Evolutionary conservation across 2,797 vertebrate species (phyloP).

Genomic region (Myotis myotis): DNA sequence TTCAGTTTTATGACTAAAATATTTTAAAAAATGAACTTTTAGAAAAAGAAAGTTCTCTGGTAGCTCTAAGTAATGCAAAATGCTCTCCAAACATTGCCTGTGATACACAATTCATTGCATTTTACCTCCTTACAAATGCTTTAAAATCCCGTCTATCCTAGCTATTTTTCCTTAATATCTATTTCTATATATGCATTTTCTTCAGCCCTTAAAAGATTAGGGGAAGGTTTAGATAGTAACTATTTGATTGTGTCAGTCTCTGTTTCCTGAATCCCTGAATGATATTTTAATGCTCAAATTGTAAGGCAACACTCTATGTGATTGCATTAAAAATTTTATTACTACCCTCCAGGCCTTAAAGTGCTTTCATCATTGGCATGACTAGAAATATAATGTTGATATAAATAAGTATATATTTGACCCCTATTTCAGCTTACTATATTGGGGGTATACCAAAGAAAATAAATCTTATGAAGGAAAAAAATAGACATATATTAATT

Average conservation of each 20-base stretch:
- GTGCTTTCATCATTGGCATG: background rate
- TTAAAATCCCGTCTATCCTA: slow-evolving; percentile 32
- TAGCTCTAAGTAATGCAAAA: slow-evolving; percentile 48
- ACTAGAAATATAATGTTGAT: slow-evolving; percentile 24
- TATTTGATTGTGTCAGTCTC: slow-evolving; percentile 28
- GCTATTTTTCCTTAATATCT: slow-evolving; percentile 58
- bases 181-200: slow-evolving; percentile 51
- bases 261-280: slow-evolving; percentile 33
- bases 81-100: slow-evolving; percentile 24
- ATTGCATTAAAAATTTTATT: background rate
- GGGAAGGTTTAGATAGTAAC: slow-evolving; percentile 44
- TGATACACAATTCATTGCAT: slow-evolving; percentile 44
- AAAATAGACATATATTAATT: background rate
- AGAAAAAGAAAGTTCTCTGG: background rate
- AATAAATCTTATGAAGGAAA: background rate
- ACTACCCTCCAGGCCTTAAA: background rate
- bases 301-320: slow-evolving; percentile 5
- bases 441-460: background rate
- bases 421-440: background rate
- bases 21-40: slow-evolving; percentile 27
- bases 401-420: slow-evolving; percentile 13
- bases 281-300: slow-evolving; percentile 62
- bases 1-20: slow-evolving; percentile 30
- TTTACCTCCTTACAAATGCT: slow-evolving; percentile 45
- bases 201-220: slow-evolving; percentile 60